A percentile compares a stretch with the other conserved stretches of the same genome.
phyloP scores from a whole-genome alignment of 1,140 invertebrate species.

The Scaptomyza graminum region DNA sequence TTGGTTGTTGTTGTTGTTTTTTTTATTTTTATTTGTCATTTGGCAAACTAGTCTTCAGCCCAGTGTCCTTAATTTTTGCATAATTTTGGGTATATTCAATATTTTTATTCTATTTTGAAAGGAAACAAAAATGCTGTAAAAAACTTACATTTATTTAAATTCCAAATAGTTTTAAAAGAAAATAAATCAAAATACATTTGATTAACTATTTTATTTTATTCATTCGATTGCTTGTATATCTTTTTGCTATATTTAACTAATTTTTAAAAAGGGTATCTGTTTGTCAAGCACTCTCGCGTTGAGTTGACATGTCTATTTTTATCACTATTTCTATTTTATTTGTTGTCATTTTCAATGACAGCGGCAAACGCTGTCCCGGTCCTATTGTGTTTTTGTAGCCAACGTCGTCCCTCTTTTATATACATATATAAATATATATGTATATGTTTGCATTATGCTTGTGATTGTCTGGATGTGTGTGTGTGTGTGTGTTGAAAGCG shows the following conservation, averaged over 20 bases:
- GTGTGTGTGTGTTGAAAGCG: conserved; percentile 24
- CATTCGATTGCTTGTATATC: too few relatives aligned
- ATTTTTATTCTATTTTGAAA: neutral
- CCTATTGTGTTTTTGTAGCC: conserved; percentile 37
- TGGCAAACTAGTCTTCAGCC: conserved; percentile 44
- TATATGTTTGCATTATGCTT: neutral
- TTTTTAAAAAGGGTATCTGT: neutral
- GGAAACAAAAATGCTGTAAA: too few relatives aligned
- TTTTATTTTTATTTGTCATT: conserved; percentile 38
- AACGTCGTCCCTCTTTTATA: conserved; percentile 17
- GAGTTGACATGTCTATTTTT: conserved; percentile 19
- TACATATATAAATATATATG: conserved; percentile 6
- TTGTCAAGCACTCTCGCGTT: neutral
- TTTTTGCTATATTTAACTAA: too few relatives aligned
- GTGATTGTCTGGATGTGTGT: too few relatives aligned
- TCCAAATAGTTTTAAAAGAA: too few relatives aligned
- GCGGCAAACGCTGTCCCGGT: conserved; percentile 35
- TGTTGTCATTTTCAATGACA: conserved; percentile 75
- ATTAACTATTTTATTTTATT: too few relatives aligned
- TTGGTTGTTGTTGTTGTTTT: conserved; percentile 20
- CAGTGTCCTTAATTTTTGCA: conserved; percentile 50
- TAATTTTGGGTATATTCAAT: conserved; percentile 46
- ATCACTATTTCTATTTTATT: conserved; percentile 40
- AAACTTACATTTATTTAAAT: too few relatives aligned
- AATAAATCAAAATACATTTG: too few relatives aligned